Base-by-base conservation (phyloP, 2,113 vertebrate species). In the Dendrocopos noguchii region DNA sequence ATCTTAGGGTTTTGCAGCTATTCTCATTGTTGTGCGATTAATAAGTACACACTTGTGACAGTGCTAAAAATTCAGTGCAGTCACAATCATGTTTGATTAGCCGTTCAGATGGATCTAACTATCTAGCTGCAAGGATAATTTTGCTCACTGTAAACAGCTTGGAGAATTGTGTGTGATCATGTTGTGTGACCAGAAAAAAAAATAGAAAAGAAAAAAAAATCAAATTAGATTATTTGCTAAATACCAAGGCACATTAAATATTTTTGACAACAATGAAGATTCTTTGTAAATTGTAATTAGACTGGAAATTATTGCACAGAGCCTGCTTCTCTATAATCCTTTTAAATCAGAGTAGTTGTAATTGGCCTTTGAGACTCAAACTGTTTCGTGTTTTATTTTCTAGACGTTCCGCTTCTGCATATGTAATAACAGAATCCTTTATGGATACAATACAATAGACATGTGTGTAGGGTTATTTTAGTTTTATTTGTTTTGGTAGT, bases 261-360 rank as follows among this genome's bases (percentile, higher is more conserved):
- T 96, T 97, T 97, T 96, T 97, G 93, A 97, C 95, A 97, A 97
- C 96, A 97, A 96, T 96, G 97, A 95, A 96, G 95, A 96, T 97
- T 96, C 97, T 96, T 97, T 97, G 96, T 97, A 97, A 97, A 97
- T 96, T 96, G 96, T 97, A 97, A 97, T 97, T 97, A 97, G 96
- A 92, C 95, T 97, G 97, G 96, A 97, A 97, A 97, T 96, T 96
- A 97, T 97, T 97, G 94, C 96, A 96, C 91, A 97, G 96, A 96
- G 96, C 91, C 87, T 80, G 95, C 96, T 96, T 95, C 88, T 84
- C 94, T 97, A 81, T 97, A 97, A 97, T 97, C 96, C 96, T 96
- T 97, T 96, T 96, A 97, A 96, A 97, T 97, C 97, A 96, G 96
- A 97, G 94, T 90, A 95, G 94, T 97, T 96, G 97, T 97, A 97